Evolutionary conservation across 2,113 vertebrate species (phyloP).

Genomic region (Zosterops borbonicus): DNA sequence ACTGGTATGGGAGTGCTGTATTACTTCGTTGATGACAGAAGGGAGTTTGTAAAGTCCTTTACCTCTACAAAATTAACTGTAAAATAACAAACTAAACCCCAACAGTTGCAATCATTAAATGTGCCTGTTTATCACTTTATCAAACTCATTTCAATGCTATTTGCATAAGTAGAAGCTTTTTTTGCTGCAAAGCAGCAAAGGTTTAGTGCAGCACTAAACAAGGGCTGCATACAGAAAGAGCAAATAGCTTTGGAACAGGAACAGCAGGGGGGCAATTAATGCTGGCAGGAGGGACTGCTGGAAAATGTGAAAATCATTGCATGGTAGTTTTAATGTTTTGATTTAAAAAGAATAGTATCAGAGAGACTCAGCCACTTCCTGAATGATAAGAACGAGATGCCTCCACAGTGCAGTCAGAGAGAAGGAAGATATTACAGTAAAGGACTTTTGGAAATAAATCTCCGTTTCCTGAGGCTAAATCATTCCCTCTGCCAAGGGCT

Average conservation of each 20-base stretch:
- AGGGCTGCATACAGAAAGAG: background rate
- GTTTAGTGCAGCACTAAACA: background rate
- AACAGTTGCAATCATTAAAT: background rate
- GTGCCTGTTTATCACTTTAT: background rate
- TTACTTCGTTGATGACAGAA: background rate
- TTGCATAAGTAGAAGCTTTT: conserved; percentile 9
- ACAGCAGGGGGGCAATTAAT: conserved; percentile 8
- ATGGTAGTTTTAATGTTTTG: conserved; percentile 10
- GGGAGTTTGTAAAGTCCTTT: background rate
- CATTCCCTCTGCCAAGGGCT: background rate
- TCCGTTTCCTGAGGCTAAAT: background rate
- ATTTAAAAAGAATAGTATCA: background rate
- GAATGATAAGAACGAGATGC: background rate
- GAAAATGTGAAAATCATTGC: conserved; percentile 11
- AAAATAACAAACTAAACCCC: background rate
- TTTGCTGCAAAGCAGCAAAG: background rate
- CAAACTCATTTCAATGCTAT: conserved; percentile 10
- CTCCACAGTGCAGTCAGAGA: background rate
- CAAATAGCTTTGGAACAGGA: conserved; percentile 7
- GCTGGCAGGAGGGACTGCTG: background rate
- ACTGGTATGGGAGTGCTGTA: background rate
- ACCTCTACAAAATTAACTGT: background rate
- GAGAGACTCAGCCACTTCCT: background rate
- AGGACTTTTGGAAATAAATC: background rate
- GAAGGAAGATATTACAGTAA: background rate